phyloP scores from a whole-genome alignment of 1,140 invertebrate genomes.

The Sitodiplosis mosellana region DNA sequence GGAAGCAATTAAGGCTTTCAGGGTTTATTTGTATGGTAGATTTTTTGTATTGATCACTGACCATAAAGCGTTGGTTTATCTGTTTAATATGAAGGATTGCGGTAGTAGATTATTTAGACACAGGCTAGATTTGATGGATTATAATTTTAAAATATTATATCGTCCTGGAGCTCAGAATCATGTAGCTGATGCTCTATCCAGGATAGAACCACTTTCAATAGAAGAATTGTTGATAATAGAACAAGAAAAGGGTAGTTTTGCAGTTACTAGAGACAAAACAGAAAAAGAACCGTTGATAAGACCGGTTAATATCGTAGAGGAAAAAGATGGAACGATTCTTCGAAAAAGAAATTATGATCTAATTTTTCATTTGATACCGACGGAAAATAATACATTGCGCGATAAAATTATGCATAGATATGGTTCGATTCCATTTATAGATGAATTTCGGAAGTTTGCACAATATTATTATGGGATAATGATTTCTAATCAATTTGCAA shows the following conservation, averaged over 20 bases:
- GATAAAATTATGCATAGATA: too few relatives aligned
- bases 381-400: too few relatives aligned
- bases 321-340: neutral
- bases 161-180: conserved; percentile 14
- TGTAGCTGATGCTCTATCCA: conserved; percentile 15
- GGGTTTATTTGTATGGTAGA: conserved; percentile 26
- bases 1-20: conserved; percentile 27
- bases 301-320: neutral
- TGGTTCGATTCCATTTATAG: too few relatives aligned
- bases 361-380: conserved; percentile 8
- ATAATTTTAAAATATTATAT: conserved; percentile 18
- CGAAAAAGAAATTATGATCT: conserved; percentile 1
- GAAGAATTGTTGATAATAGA: neutral
- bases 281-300: neutral
- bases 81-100: conserved; percentile 26
- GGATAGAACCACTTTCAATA: conserved; percentile 1
- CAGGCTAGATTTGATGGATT: conserved; percentile 17
- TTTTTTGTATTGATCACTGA: conserved; percentile 31
- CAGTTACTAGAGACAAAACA: neutral
- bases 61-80: conserved; percentile 28
- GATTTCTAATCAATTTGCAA: too few relatives aligned
- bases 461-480: too few relatives aligned
- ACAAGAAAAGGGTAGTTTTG: neutral
- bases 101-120: conserved; percentile 12
- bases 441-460: too few relatives aligned